Conservation (phyloP, 2,888 invertebrate genomes). For the Octodonta nipae region DNA sequence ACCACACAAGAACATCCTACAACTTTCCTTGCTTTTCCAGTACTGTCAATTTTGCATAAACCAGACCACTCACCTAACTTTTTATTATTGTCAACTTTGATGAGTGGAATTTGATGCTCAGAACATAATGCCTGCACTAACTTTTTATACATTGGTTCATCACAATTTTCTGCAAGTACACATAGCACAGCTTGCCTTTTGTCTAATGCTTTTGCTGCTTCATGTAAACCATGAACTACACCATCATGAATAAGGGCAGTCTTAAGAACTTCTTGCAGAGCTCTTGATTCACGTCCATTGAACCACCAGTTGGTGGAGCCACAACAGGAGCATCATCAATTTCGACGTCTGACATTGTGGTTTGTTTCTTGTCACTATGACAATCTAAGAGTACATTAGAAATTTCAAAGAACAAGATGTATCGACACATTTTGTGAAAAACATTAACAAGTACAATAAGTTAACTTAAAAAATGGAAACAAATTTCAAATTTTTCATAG, state of each 20-base stretch:
- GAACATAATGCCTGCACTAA: conserved; percentile 94
- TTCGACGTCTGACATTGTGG: too few relatives aligned
- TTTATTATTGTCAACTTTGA: conserved; percentile 97
- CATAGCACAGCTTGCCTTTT: conserved; percentile 95
- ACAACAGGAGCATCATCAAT: conserved; percentile 58
- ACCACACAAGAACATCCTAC: conserved; percentile 97
- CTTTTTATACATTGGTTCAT: conserved; percentile 95
- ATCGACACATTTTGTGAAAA: too few relatives aligned
- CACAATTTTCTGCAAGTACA: conserved; percentile 94
- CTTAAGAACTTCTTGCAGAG: conserved; percentile 92
- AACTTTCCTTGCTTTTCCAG: conserved; percentile 96
- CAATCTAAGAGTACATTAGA: too few relatives aligned
- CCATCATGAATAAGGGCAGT: conserved; percentile 90
- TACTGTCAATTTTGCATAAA: conserved; percentile 97
- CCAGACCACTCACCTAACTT: conserved; percentile 99
- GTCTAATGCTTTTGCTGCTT: conserved; percentile 94
- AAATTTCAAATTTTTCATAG: too few relatives aligned
- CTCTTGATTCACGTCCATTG: conserved; percentile 91
- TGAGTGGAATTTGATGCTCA: conserved; percentile 93
- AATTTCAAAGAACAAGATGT: too few relatives aligned
- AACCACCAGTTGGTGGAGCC: conserved; percentile 48
- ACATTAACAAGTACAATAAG: too few relatives aligned
- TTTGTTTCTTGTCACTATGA: too few relatives aligned
- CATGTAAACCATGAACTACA: conserved; percentile 90
- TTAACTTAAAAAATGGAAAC: too few relatives aligned